Evolutionary conservation across 2,797 vertebrate species (phyloP).

Genomic region (Rhinella marina): DNA sequence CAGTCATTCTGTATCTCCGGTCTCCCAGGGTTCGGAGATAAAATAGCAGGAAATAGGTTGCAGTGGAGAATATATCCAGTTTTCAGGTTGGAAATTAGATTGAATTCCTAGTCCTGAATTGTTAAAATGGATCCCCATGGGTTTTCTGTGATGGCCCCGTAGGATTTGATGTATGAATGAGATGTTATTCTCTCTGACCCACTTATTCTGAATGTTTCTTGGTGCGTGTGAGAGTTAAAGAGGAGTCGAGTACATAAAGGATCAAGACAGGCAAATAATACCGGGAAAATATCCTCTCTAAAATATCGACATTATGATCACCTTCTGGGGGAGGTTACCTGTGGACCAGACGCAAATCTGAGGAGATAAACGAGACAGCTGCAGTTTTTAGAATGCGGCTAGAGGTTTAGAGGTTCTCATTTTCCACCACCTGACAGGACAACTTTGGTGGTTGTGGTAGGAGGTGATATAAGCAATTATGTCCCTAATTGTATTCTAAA

Average conservation of each 20-base stretch:
- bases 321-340: neutral
- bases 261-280: neutral
- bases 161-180: slow-evolving; percentile 63
- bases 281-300: neutral
- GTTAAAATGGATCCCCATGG: slow-evolving; percentile 57
- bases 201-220: slow-evolving; percentile 54
- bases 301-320: slow-evolving; percentile 19
- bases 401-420: neutral
- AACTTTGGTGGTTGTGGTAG: neutral
- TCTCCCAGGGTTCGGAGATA: slow-evolving; percentile 60
- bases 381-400: neutral
- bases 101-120: slow-evolving; percentile 63
- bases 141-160: slow-evolving; percentile 58
- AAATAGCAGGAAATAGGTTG: slow-evolving; percentile 62
- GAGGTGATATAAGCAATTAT: neutral
- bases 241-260: slow-evolving; percentile 20
- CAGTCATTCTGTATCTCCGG: slow-evolving; percentile 57
- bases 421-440: neutral
- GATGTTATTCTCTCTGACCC: slow-evolving; percentile 62
- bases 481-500: neutral
- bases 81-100: slow-evolving; percentile 61
- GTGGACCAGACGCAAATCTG: neutral
- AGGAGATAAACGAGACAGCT: neutral
- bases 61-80: slow-evolving; percentile 58
- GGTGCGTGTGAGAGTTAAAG: slow-evolving; percentile 33